Base-by-base conservation (phyloP, 2,888 invertebrate species). In the Mantis religiosa region DNA sequence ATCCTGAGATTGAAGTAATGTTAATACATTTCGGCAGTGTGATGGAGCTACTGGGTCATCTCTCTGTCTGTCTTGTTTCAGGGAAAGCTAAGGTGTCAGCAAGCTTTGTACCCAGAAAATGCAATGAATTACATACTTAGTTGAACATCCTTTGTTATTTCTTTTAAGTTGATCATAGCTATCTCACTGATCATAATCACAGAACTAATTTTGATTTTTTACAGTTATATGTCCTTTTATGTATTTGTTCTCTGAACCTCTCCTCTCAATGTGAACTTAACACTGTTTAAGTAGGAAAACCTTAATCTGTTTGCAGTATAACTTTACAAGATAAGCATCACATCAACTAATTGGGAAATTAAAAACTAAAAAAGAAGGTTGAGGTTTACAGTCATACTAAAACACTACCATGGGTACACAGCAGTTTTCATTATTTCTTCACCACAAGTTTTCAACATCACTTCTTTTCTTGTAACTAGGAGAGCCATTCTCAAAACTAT, bases 11-110 rank as follows among this genome's bases (percentile, higher is more conserved):
- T 86, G 86, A 81, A 28, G 54, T 20, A 28, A 71, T 30, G 28
- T 47, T 81, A 41, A 41, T 41, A 41, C 41, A 54, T 86, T 81
- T 86, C 81, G 86, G 86, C 86, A 86, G 86, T 86, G 86, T 86
- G 81, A 81, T 81, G 81, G 71, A 71, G 54, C 15, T 81, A 30
- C 81, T 86, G 86, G 28, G 54, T 28, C 81, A 86, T 20, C 47
- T 71, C 28, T 71, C 28, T 86, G 14, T 71, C 25, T 20, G 28
- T 28, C 20, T 30, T 28, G 81, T 28, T 25, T 86, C 25, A 86
- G 81, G 28, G 25, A 81, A 81, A 54, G 54, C 8, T 54, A 86
- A 20, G 15, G 28, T 28, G 28, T 71, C 34, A 34, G 41, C 30
- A 25, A 86, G 86, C 81, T 81, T 81, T 81, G 81, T 15, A 71